phyloP scores from a whole-genome alignment of 2,888 invertebrate genomes.

The Plagodis pulveraria region DNA sequence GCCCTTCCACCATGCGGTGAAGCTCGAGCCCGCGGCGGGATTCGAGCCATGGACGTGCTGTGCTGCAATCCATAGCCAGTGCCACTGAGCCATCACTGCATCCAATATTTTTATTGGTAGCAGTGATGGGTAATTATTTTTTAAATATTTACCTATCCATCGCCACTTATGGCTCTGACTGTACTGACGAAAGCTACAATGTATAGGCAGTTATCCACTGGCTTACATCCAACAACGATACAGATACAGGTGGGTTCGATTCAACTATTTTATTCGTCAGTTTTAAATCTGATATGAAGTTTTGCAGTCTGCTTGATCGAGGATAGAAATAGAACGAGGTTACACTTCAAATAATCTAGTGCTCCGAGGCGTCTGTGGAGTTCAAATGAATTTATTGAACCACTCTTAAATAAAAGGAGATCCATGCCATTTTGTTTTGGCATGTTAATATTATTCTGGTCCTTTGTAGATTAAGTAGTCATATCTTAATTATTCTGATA shows the following conservation, averaged over 20 bases:
- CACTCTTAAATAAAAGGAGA: too few relatives aligned
- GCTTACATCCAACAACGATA: slow-evolving; percentile 56
- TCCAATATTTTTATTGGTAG: too few relatives aligned
- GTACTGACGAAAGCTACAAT: slow-evolving; percentile 11
- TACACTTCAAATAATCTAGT: slow-evolving; percentile 69
- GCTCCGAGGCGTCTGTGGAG: slow-evolving; percentile 52
- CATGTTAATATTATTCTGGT: too few relatives aligned
- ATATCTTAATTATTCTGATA: neutral
- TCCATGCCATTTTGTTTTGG: too few relatives aligned
- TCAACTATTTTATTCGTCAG: slow-evolving; percentile 58
- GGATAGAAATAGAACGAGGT: slow-evolving; percentile 71
- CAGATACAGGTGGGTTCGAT: slow-evolving; percentile 63
- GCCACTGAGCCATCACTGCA: too few relatives aligned
- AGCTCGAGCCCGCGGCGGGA: too few relatives aligned
- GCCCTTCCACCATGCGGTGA: too few relatives aligned
- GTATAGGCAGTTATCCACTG: slow-evolving; percentile 54
- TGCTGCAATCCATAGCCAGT: too few relatives aligned
- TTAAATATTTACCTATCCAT: too few relatives aligned
- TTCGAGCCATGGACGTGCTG: too few relatives aligned
- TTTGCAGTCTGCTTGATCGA: slow-evolving; percentile 62
- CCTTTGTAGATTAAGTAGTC: too few relatives aligned
- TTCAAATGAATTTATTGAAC: slow-evolving; percentile 31
- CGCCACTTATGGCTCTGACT: slow-evolving; percentile 2
- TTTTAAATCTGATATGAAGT: slow-evolving; percentile 66
- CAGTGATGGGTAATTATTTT: too few relatives aligned